phyloP scores from a whole-genome alignment of 2,888 invertebrate genomes.

The Chrysodeixis includens region DNA sequence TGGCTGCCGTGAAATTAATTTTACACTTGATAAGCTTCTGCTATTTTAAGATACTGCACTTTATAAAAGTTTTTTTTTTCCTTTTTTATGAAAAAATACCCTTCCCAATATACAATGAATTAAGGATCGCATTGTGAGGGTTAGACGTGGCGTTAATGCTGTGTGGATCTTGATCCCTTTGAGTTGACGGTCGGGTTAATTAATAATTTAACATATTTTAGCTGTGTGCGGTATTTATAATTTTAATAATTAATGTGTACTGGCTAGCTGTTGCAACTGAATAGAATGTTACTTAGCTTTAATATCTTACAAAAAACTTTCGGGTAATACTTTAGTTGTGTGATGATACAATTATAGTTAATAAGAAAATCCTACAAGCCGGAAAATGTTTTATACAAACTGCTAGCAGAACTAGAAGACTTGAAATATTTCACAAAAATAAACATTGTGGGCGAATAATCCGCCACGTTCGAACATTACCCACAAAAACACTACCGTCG shows the following conservation, averaged over 20 bases:
- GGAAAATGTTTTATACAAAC: constrained; percentile 19
- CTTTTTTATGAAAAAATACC: no score
- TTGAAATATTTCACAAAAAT: constrained; percentile 45
- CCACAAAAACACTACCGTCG: constrained; percentile 67
- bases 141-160: neutral
- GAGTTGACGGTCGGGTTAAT: neutral
- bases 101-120: constrained; percentile 43
- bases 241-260: neutral
- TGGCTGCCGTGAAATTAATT: constrained; percentile 76
- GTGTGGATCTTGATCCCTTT: neutral
- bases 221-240: neutral
- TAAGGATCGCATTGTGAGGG: constrained; percentile 14
- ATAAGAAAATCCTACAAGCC: no score
- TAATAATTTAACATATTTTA: constrained; percentile 4
- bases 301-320: neutral
- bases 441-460: constrained; percentile 54
- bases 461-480: constrained; percentile 61
- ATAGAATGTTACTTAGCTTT: neutral
- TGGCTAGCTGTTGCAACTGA: neutral
- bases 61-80: constrained; percentile 39
- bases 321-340: no score
- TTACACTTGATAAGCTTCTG: constrained; percentile 74
- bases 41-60: constrained; percentile 60
- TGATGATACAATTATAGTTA: no score
- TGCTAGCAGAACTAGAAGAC: constrained; percentile 12